Evolutionary conservation across 2,888 invertebrate species (phyloP).

Genomic region (Invenusta paracnida): DNA sequence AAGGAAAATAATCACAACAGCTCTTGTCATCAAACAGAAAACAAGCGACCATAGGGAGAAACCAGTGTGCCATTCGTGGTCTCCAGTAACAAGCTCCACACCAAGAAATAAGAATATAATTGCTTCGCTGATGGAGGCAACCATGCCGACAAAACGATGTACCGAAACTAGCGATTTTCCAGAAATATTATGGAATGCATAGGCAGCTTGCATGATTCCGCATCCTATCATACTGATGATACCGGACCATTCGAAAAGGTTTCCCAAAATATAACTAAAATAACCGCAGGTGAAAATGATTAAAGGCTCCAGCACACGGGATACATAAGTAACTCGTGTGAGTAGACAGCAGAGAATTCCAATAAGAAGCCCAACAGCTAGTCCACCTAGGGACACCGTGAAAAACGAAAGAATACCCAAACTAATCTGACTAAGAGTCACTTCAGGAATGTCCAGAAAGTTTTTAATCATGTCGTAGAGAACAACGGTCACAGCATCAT

Average conservation of each 20-base stretch:
- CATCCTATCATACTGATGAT: slow-evolving; percentile 65
- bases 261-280: slow-evolving; percentile 63
- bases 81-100: slow-evolving; percentile 62
- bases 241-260: slow-evolving; percentile 65
- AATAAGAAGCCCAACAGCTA: slow-evolving; percentile 62
- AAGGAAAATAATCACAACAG: slow-evolving; percentile 49
- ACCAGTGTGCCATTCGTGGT: slow-evolving; percentile 62
- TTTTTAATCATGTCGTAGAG: slow-evolving; percentile 64
- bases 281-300: slow-evolving; percentile 64
- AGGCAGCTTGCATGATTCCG: slow-evolving; percentile 65
- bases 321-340: slow-evolving; percentile 61
- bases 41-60: slow-evolving; percentile 61
- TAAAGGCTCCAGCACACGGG: slow-evolving; percentile 64
- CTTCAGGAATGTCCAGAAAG: slow-evolving; percentile 54
- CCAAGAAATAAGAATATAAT: slow-evolving; percentile 66
- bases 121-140: slow-evolving; percentile 63
- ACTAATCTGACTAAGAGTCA: slow-evolving; percentile 51
- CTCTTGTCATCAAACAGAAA: slow-evolving; percentile 61
- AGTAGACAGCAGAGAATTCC: slow-evolving; percentile 56
- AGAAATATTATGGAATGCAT: slow-evolving; percentile 64
- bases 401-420: slow-evolving; percentile 63
- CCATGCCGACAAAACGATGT: slow-evolving; percentile 64
- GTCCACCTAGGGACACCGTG: slow-evolving; percentile 63
- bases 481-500: slow-evolving; percentile 65
- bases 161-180: slow-evolving; percentile 63